A percentile compares a stretch with the other conserved stretches of the same genome.
Conservation (phyloP, 1,140 invertebrate species). For the Eulimnadia texana region DNA sequence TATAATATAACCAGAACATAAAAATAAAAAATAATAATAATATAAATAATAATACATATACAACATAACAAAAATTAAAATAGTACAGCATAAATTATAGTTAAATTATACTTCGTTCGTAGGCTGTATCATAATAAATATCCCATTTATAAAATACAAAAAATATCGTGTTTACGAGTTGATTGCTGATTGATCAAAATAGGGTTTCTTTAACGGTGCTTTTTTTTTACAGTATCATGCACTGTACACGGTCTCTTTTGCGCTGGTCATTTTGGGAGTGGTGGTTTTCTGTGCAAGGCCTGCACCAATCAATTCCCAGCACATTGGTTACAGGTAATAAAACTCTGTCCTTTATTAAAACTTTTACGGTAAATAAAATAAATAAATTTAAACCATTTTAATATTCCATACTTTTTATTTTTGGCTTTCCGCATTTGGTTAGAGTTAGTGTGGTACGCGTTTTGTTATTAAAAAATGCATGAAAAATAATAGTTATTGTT, state of each 20-base stretch:
- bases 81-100: too few species aligned
- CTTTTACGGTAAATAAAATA: not conserved
- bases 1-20: not conserved
- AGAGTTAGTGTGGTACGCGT: not conserved
- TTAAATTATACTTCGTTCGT: too few species aligned
- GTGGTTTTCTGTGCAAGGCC: constrained; percentile 52
- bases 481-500: not conserved
- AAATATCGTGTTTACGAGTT: too few species aligned
- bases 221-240: constrained; percentile 51
- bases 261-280: constrained; percentile 56
- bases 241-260: constrained; percentile 61
- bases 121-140: too few species aligned
- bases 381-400: not conserved
- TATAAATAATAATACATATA: too few species aligned
- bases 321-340: constrained; percentile 9
- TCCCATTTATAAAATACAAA: too few species aligned
- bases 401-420: not conserved
- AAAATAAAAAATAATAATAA: too few species aligned
- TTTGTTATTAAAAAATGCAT: not conserved
- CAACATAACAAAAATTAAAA: too few species aligned
- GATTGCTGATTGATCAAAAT: too few species aligned
- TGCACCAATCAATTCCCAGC: constrained; percentile 34
- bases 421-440: not conserved
- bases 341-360: too few species aligned
- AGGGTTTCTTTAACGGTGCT: too few species aligned